Evolutionary conservation across 2,888 invertebrate genomes (phyloP), one percentile per base, ranked within the genome.

Genomic region (Drosophila emarginata): DNA sequence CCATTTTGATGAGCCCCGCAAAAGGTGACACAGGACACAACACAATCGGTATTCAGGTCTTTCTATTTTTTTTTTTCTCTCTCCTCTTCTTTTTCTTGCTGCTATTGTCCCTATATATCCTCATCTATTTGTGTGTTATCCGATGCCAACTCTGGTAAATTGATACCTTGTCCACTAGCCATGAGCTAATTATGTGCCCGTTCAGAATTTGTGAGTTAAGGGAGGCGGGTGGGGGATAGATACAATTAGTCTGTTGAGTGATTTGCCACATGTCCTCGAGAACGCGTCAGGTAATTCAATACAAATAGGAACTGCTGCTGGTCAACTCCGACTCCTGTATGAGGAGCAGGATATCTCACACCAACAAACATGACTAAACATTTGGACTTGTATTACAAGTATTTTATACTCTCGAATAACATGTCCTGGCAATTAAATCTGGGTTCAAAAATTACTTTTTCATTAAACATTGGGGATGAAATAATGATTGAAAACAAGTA

Each of bases 131-230:
- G 62, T 79, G 73, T 79, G 81, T 77, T 88, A 81, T 87, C 77
- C 72, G 88, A 81, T 81, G 83, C 88, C 72, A 60, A 56, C 68
- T 58, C 67, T 68, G 80, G 86, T 86, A 81, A 81, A 81, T 87
- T 88, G 81, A 81, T 86, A 81, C 86, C 81, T 71, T 82, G 80
- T 72, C 80, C 86, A 79, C 21, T 70, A 68, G 67, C 72, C 70
- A 62, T 61, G 58, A 72, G 83, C 86, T 87, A 81, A 87, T 81
- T 81, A 87, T 83, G 64, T 73, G 68, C 66, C 67, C 50, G 66
- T 61, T 53, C 67, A 66, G 54, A 74, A 45, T 71, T 50, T 64
- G 70, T 40, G 50, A 28, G 11, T 4, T 56, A 28, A 6, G 4
- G 52, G 9, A 51, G 58, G 28, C 12, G 56, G 32, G 37, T 39